These are phyloP conservation scores for Sitophilus oryzae DNA, from an alignment of 1,140 invertebrate genomes.

Conservation along the genomic window DNA sequence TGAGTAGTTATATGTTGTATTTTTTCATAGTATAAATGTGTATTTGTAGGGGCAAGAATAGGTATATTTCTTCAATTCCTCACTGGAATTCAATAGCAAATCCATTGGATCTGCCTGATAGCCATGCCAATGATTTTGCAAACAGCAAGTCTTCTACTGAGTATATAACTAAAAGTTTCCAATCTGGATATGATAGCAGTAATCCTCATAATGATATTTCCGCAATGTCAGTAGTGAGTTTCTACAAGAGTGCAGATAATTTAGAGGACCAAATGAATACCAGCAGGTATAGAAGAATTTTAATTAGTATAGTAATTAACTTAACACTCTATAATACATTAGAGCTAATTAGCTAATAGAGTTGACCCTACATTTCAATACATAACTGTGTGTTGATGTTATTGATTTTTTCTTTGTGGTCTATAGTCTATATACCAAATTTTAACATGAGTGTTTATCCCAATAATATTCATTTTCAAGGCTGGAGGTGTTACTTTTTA, in stretches of 20 bases:
- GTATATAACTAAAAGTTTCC: conserved; percentile 8
- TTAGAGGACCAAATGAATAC: conserved; percentile 37
- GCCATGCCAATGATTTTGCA: conserved; percentile 1
- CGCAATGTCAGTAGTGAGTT: conserved; percentile 39
- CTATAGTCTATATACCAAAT: too few species aligned
- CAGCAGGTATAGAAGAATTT: conserved; percentile 25
- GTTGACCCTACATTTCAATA: too few species aligned
- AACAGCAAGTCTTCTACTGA: neutral
- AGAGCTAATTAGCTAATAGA: conserved; percentile 8
- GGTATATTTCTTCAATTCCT: conserved; percentile 1
- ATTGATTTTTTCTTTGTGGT: conserved; percentile 15
- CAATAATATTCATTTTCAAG: neutral
- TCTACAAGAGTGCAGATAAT: conserved; percentile 36
- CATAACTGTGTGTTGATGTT: too few species aligned
- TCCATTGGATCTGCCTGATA: conserved; percentile 14
- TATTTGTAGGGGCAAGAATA: conserved; percentile 8
- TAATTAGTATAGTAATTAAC: neutral
- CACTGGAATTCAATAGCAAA: conserved; percentile 19
- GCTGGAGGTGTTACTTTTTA: too few species aligned
- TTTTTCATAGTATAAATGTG: neutral
- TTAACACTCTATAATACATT: neutral
- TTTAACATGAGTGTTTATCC: neutral
- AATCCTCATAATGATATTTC: conserved; percentile 30
- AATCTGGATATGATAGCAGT: conserved; percentile 7
- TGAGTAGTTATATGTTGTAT: neutral